Evolutionary conservation across 1,140 invertebrate genomes (phyloP).

Genomic region (Drosophila hydei): DNA sequence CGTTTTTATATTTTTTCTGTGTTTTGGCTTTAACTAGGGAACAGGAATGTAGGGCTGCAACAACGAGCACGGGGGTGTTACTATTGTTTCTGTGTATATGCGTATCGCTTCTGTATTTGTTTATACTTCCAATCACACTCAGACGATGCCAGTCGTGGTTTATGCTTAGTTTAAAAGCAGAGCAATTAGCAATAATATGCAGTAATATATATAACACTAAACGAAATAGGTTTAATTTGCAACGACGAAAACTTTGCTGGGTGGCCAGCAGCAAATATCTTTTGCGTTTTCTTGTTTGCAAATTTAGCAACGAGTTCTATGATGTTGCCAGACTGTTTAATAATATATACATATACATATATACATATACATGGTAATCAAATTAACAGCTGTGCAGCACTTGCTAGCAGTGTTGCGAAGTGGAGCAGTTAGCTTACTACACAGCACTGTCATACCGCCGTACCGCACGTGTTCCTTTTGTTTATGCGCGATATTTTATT

Average conservation of each 20-base stretch:
- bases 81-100: slow-evolving; percentile 31
- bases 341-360: neutral
- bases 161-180: neutral
- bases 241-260: slow-evolving; percentile 2
- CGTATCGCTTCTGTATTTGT: slow-evolving; percentile 41
- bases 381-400: slow-evolving; percentile 35
- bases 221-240: neutral
- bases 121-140: slow-evolving; percentile 35
- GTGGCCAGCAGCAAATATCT: slow-evolving; percentile 31
- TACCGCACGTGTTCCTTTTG: slow-evolving; percentile 64
- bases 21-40: slow-evolving; percentile 44
- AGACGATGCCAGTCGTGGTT: slow-evolving; percentile 15
- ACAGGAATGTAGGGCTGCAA: slow-evolving; percentile 59
- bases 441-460: slow-evolving; percentile 24
- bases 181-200: slow-evolving; percentile 29
- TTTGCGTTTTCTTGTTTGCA: slow-evolving; percentile 53
- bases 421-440: neutral
- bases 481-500: slow-evolving; percentile 52
- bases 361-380: slow-evolving; percentile 3
- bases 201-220: slow-evolving; percentile 11
- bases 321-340: slow-evolving; percentile 30
- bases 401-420: slow-evolving; percentile 17
- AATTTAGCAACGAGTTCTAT: slow-evolving; percentile 37
- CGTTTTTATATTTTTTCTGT: slow-evolving; percentile 57
- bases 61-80: slow-evolving; percentile 36